Conservation (phyloP, 2,888 invertebrate species). For the Tachystola acroxantha region DNA sequence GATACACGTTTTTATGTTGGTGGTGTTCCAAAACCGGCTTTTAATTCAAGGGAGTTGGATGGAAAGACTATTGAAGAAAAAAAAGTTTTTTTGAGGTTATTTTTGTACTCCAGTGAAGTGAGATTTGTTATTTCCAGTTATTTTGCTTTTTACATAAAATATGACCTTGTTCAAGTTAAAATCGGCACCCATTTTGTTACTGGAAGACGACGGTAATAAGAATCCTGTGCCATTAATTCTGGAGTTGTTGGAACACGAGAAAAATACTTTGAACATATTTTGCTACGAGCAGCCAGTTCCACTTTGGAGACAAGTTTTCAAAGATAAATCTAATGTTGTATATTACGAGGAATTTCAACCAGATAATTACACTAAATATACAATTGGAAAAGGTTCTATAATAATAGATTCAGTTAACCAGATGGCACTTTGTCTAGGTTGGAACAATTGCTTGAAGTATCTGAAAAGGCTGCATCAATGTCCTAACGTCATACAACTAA, state of each 20-base stretch:
- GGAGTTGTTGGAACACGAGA: constrained; percentile 38
- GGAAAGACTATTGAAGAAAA: no score
- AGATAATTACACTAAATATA: constrained; percentile 26
- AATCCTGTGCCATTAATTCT: constrained; percentile 51
- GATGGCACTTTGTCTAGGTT: constrained; percentile 55
- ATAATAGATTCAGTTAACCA: constrained; percentile 65
- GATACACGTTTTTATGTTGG: no score
- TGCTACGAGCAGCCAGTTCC: constrained; percentile 51
- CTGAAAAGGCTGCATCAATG: constrained; percentile 34
- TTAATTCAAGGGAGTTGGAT: no score
- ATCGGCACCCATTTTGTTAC: constrained; percentile 46
- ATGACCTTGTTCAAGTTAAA: constrained; percentile 58
- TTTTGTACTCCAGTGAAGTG: not conserved
- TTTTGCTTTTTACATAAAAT: constrained; percentile 21
- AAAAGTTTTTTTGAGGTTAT: not conserved
- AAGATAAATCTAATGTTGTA: constrained; percentile 25
- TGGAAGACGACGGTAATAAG: constrained; percentile 56
- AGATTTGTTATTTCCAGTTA: not conserved
- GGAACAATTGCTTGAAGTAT: constrained; percentile 46
- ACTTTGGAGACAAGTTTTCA: constrained; percentile 49
- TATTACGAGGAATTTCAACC: constrained; percentile 36
- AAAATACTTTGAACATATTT: constrained; percentile 36
- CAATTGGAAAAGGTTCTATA: constrained; percentile 35
- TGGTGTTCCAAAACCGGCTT: no score
- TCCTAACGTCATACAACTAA: constrained; percentile 40